Percentiles rank a stretch among this genome's conserved stretches.
phyloP scores from a whole-genome alignment of 2,797 vertebrate genomes.

The Aulostomus chinensis region DNA sequence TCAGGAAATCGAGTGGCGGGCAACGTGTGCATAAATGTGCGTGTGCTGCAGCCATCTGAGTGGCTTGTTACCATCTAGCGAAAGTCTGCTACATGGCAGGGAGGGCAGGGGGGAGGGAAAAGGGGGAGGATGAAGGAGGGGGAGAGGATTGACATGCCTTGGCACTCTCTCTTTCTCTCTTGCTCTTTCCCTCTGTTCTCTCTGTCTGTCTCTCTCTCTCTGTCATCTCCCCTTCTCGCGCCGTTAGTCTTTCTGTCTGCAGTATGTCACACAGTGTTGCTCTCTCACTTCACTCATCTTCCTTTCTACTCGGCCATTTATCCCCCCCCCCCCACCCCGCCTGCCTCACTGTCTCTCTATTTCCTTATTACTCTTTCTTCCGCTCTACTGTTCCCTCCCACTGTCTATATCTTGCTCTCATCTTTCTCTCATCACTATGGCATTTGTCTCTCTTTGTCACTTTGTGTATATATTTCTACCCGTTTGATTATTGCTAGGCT shows the following conservation, averaged over 20 bases:
- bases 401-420: slow-evolving; percentile 44
- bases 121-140: slow-evolving; percentile 31
- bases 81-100: slow-evolving; percentile 71
- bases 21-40: slow-evolving; percentile 15
- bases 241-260: slow-evolving; percentile 76
- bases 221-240: slow-evolving; percentile 58
- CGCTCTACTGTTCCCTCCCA: slow-evolving; percentile 60
- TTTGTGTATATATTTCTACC: slow-evolving; percentile 6
- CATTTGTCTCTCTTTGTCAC: slow-evolving; percentile 42
- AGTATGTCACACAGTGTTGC: slow-evolving; percentile 74
- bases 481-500: too few species aligned
- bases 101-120: slow-evolving; percentile 45
- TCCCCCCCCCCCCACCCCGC: slow-evolving; percentile 31
- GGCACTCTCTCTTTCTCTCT: slow-evolving; percentile 31
- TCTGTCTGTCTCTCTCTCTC: slow-evolving; percentile 9
- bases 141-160: slow-evolving; percentile 62
- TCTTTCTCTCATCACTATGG: slow-evolving; percentile 43
- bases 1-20: slow-evolving; percentile 36
- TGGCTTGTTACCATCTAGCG: slow-evolving; percentile 72
- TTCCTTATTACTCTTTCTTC: slow-evolving; percentile 58
- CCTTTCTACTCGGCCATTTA: slow-evolving; percentile 66
- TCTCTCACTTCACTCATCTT: slow-evolving; percentile 70
- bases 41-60: slow-evolving; percentile 52
- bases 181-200: slow-evolving; percentile 8
- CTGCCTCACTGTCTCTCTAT: slow-evolving; percentile 18